These are phyloP conservation scores for Tokudaia tokunoshimensis DNA, from an alignment of 2,797 vertebrate species.

Conservation along the genomic window DNA sequence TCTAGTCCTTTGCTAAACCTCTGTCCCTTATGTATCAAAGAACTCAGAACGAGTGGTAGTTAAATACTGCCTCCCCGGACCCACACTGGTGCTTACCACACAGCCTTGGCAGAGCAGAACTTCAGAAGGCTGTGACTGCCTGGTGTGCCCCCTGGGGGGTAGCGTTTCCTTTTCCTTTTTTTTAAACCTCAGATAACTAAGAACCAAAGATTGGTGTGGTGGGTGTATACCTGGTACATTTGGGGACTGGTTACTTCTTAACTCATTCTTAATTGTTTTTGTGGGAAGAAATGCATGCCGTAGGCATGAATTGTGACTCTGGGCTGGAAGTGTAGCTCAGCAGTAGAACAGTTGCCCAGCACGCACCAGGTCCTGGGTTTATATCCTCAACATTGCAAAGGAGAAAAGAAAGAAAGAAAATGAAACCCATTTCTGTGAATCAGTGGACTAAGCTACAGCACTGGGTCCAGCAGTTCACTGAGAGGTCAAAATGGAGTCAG, in stretches of 20 bases:
- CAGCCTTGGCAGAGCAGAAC: conserved; percentile 37
- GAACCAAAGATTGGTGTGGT: conserved; percentile 56
- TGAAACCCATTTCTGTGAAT: conserved; percentile 20
- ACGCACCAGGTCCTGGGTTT: background rate
- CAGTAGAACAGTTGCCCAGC: background rate
- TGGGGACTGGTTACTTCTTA: conserved; percentile 51
- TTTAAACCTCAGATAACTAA: conserved; percentile 33
- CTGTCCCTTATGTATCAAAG: background rate
- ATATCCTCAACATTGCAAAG: background rate
- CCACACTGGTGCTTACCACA: background rate
- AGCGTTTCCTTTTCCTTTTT: background rate
- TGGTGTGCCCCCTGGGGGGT: background rate
- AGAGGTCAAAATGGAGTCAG: background rate
- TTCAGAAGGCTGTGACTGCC: background rate
- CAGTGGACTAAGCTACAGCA: background rate
- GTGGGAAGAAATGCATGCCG: conserved; percentile 55
- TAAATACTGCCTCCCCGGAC: background rate
- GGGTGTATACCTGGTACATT: conserved; percentile 32
- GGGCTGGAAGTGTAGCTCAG: background rate
- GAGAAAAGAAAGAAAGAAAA: background rate
- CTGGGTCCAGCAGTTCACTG: background rate
- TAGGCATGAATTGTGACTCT: conserved; percentile 61
- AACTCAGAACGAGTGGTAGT: background rate
- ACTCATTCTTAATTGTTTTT: conserved; percentile 67
- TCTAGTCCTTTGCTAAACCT: conserved; percentile 7